These are phyloP conservation scores for Nicator chloris DNA, from an alignment of 2,113 vertebrate species.

Conservation along the genomic window DNA sequence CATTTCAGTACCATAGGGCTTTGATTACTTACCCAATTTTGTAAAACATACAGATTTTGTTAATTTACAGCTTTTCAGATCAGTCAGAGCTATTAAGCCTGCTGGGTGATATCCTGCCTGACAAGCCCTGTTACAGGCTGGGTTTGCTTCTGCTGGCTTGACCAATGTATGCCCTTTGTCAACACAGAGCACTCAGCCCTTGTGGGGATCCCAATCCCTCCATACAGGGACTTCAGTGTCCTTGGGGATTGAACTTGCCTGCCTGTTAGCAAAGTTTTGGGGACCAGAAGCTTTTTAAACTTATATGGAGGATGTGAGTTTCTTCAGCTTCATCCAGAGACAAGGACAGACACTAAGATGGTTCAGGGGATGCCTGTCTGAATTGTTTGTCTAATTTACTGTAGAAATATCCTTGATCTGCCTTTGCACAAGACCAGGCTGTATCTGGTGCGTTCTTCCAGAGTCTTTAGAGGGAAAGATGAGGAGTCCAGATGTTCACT, in stretches of 20 bases:
- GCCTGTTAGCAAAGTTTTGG: neutral
- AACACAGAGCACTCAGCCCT: neutral
- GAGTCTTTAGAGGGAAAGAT: neutral
- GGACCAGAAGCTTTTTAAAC: neutral
- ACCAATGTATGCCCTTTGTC: neutral
- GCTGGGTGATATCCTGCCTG: neutral
- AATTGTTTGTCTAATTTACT: neutral
- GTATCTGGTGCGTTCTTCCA: neutral
- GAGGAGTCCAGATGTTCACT: neutral
- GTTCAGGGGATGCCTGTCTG: neutral
- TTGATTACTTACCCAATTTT: slow-evolving; percentile 29
- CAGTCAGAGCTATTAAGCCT: slow-evolving; percentile 28
- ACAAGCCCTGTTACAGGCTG: neutral
- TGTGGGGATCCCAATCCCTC: neutral
- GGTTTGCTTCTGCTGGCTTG: neutral
- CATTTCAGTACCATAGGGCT: neutral
- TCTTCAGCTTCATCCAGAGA: neutral
- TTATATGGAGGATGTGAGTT: neutral
- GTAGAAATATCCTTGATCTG: neutral
- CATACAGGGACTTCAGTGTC: neutral
- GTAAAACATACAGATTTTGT: slow-evolving; percentile 45
- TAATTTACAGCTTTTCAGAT: slow-evolving; percentile 60
- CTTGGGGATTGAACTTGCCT: neutral
- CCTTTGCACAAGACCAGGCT: neutral
- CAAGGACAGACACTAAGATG: neutral